Evolutionary conservation across 2,888 invertebrate genomes (phyloP).

Genomic region (Thymelicus acteon): DNA sequence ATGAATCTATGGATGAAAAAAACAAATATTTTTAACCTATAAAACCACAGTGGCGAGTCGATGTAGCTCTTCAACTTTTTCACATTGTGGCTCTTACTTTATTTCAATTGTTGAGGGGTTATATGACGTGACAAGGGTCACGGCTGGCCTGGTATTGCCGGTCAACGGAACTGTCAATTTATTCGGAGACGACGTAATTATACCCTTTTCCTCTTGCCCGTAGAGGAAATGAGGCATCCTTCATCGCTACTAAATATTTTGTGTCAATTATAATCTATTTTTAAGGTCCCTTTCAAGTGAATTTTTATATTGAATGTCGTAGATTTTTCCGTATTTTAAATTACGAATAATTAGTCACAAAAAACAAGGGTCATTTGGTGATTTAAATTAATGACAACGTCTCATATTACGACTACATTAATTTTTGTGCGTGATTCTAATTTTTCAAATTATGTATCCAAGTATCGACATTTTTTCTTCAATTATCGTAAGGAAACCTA

Average conservation of each 20-base stretch:
- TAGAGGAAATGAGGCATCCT: constrained; percentile 10
- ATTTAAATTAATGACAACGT: too few species aligned
- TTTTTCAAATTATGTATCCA: too few species aligned
- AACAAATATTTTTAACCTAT: background rate
- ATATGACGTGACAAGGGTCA: constrained; percentile 75
- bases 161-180: constrained; percentile 76
- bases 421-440: too few species aligned
- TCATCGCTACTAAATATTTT: constrained; percentile 45
- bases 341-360: too few species aligned
- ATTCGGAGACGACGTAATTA: constrained; percentile 61
- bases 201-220: constrained; percentile 44
- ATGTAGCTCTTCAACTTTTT: too few species aligned
- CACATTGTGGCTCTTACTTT: constrained; percentile 24
- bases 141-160: constrained; percentile 52
- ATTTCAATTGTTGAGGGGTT: constrained; percentile 65
- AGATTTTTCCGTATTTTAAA: too few species aligned
- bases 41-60: background rate
- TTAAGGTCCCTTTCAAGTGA: background rate
- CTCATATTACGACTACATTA: too few species aligned
- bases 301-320: background rate
- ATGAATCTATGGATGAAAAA: too few species aligned
- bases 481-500: too few species aligned
- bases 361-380: too few species aligned
- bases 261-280: constrained; percentile 10
- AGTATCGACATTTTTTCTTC: too few species aligned